These are phyloP conservation scores for Lepetodrilus schrolli DNA, from an alignment of 2,888 invertebrate genomes.

Conservation along the genomic window DNA sequence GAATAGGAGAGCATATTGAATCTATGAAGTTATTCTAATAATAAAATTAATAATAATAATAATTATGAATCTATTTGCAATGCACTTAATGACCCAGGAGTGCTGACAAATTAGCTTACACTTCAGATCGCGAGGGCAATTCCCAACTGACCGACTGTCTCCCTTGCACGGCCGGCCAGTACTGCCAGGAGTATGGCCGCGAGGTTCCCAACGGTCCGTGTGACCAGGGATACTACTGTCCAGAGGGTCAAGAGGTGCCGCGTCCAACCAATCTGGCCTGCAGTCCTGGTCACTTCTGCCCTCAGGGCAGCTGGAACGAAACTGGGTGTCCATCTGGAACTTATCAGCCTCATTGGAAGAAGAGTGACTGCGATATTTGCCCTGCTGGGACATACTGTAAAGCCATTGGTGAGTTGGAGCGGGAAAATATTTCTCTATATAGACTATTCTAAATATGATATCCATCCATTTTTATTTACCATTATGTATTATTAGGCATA, in stretches of 20 bases:
- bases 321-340: constrained; percentile 73
- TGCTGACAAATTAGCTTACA: too few relatives aligned
- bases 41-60: too few relatives aligned
- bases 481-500: too few relatives aligned
- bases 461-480: too few relatives aligned
- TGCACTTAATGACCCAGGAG: too few relatives aligned
- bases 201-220: constrained; percentile 62
- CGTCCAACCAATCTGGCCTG: constrained; percentile 63
- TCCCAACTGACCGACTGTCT: constrained; percentile 64
- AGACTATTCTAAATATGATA: too few relatives aligned
- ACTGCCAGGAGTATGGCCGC: constrained; percentile 69
- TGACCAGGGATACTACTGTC: constrained; percentile 71
- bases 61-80: too few relatives aligned
- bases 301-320: constrained; percentile 67
- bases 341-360: constrained; percentile 69
- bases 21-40: too few relatives aligned
- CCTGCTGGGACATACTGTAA: constrained; percentile 71
- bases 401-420: constrained; percentile 61
- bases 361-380: constrained; percentile 66
- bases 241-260: constrained; percentile 65
- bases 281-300: constrained; percentile 73
- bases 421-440: too few relatives aligned
- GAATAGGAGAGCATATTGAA: too few relatives aligned
- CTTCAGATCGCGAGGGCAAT: constrained; percentile 62
- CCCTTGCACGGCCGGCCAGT: constrained; percentile 67